Conservation (phyloP, 2,888 invertebrate genomes). For the Ferdinandea cuprea region DNA sequence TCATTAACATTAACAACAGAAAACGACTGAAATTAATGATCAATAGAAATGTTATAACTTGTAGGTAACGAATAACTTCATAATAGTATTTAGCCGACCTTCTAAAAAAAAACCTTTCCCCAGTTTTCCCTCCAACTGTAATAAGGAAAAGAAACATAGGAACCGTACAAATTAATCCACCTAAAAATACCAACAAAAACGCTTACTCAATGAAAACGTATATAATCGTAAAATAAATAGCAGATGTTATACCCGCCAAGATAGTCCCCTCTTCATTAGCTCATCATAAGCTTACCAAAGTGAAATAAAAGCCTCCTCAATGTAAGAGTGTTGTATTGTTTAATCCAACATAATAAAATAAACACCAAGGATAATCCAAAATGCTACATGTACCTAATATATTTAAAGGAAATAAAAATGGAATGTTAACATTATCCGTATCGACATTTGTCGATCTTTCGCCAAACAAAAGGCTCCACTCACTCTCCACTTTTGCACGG, state of each 20-base stretch:
- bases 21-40: too few species aligned
- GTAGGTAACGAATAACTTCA: too few species aligned
- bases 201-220: background rate
- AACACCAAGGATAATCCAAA: background rate
- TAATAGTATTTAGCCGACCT: too few species aligned
- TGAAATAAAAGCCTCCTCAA: constrained; percentile 17
- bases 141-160: too few species aligned
- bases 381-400: constrained; percentile 8
- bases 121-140: too few species aligned
- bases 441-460: constrained; percentile 12
- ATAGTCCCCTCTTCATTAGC: constrained; percentile 7
- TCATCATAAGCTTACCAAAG: background rate
- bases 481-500: constrained; percentile 8
- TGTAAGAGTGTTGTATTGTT: background rate
- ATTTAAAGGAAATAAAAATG: constrained; percentile 31
- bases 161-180: too few species aligned
- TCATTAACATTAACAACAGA: too few species aligned
- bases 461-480: background rate
- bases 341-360: background rate
- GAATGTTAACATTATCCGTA: constrained; percentile 15
- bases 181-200: background rate
- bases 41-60: too few species aligned
- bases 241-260: background rate
- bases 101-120: too few species aligned
- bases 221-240: background rate